These are phyloP conservation scores for Pachycephala philippinensis DNA, from an alignment of 2,113 vertebrate species.

Conservation along the genomic window DNA sequence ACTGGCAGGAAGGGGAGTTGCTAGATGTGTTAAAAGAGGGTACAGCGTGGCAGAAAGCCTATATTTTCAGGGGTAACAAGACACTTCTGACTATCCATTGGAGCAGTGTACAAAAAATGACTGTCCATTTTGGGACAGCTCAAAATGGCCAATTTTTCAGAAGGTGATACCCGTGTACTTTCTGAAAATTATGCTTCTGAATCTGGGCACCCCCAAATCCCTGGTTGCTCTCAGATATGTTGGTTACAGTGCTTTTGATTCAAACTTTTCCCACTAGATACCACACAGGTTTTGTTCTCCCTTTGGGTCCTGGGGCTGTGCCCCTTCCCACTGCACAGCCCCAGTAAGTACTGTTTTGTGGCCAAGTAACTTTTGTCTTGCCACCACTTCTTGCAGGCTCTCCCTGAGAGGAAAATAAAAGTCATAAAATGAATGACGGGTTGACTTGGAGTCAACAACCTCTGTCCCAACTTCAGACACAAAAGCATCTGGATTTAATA, in stretches of 20 bases:
- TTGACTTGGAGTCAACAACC: not conserved
- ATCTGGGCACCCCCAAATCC: not conserved
- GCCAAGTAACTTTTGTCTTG: not conserved
- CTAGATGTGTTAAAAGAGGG: not conserved
- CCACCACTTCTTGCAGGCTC: not conserved
- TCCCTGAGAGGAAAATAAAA: not conserved
- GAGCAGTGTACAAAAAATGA: not conserved
- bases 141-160: not conserved
- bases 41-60: not conserved
- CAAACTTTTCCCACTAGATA: not conserved
- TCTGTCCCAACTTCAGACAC: slow-evolving; percentile 2
- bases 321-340: not conserved
- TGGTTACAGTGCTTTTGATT: not conserved
- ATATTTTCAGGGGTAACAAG: not conserved
- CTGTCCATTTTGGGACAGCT: not conserved
- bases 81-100: not conserved
- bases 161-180: not conserved
- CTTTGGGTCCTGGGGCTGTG: not conserved
- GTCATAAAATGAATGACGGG: not conserved
- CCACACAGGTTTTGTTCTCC: not conserved
- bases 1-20: not conserved
- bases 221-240: not conserved
- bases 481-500: slow-evolving; percentile 59
- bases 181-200: not conserved
- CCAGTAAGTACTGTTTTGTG: not conserved